phyloP scores from a whole-genome alignment of 64 coral and sea anemone species.

The Catalaphyllia jardinei region DNA sequence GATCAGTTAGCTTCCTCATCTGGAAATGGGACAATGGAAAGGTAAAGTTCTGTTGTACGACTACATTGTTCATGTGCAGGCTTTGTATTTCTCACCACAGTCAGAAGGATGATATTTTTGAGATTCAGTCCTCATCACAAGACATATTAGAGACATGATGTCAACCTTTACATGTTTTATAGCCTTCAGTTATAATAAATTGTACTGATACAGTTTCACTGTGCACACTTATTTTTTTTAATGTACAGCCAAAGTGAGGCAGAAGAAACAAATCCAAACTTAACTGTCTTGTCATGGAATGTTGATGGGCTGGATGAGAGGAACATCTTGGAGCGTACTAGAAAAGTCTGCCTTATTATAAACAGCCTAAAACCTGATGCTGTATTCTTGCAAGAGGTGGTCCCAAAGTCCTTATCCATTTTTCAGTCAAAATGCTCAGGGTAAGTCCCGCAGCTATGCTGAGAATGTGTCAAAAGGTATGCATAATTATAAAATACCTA shows the following conservation, averaged over 20 bases:
- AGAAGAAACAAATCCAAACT: conserved; percentile 5
- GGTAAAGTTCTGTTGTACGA: no score
- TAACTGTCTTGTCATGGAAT: conserved; percentile 89
- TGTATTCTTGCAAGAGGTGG: conserved; percentile 90
- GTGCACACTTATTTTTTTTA: not conserved
- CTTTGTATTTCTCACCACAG: no score
- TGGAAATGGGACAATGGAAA: no score
- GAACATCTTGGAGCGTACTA: conserved; percentile 65
- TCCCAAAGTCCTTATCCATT: conserved; percentile 51
- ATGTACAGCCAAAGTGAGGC: not conserved
- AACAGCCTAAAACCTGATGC: conserved; percentile 72
- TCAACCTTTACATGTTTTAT: no score
- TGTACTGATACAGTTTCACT: no score
- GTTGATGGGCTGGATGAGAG: conserved; percentile 81
- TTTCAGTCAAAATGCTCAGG: conserved; percentile 67
- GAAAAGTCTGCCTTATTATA: conserved; percentile 65
- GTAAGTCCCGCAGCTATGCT: conserved; percentile 40
- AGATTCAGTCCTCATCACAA: no score
- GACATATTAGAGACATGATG: no score
- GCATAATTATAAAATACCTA: not conserved
- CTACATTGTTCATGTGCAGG: no score
- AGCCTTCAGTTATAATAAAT: no score
- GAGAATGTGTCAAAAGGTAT: not conserved
- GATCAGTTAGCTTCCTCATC: no score
- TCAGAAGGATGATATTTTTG: no score